Evolutionary conservation across 1,140 invertebrate genomes (phyloP).

Genomic region (Drosophila sp.): DNA sequence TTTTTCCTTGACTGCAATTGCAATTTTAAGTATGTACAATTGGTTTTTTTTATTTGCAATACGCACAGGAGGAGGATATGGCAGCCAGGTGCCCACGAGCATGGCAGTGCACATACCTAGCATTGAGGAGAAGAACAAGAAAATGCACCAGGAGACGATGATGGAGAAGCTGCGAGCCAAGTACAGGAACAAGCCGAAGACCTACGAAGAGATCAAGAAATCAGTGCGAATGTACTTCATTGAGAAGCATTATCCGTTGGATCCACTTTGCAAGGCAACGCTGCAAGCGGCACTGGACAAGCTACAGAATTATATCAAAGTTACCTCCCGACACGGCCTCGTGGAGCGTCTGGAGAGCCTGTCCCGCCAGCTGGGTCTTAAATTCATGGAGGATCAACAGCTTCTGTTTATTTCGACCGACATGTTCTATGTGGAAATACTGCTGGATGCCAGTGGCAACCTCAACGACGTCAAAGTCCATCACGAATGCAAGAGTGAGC

Average conservation of each 20-base stretch:
- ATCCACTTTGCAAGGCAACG: slow-evolving; percentile 92
- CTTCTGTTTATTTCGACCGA: slow-evolving; percentile 95
- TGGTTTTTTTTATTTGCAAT: background rate
- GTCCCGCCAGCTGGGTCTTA: slow-evolving; percentile 91
- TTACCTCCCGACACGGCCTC: slow-evolving; percentile 94
- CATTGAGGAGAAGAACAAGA: slow-evolving; percentile 71
- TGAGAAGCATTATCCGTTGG: slow-evolving; percentile 93
- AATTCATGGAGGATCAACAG: slow-evolving; percentile 81
- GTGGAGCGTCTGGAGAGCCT: slow-evolving; percentile 96
- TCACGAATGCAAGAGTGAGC: slow-evolving; percentile 85
- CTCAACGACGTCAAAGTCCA: slow-evolving; percentile 94
- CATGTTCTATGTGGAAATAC: slow-evolving; percentile 98
- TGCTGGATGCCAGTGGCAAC: slow-evolving; percentile 91
- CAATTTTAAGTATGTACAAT: background rate
- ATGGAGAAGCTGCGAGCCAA: slow-evolving; percentile 72
- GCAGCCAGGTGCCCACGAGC: background rate
- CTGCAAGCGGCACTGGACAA: slow-evolving; percentile 96
- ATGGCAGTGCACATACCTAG: slow-evolving; percentile 28
- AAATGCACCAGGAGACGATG: slow-evolving; percentile 69
- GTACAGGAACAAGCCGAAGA: slow-evolving; percentile 87
- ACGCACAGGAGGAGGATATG: background rate
- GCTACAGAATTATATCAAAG: slow-evolving; percentile 97
- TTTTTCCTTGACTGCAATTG: background rate
- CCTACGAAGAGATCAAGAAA: slow-evolving; percentile 93
- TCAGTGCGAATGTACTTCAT: slow-evolving; percentile 92